phyloP scores from a whole-genome alignment of 2,888 invertebrate species.

The Crioceris asparagi region DNA sequence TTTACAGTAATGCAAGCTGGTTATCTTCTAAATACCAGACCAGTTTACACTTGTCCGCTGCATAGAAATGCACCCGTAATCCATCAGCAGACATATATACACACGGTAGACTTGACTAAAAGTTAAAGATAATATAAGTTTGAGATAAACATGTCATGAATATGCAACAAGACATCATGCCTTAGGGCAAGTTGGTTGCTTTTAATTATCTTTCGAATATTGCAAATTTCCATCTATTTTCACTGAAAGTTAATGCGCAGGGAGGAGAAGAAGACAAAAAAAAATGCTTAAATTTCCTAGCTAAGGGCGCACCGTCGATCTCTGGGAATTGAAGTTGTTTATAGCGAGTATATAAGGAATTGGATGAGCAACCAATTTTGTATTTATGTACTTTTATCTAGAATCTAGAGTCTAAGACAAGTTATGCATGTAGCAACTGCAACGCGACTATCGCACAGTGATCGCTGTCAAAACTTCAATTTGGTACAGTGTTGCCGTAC shows the following conservation, averaged over 20 bases:
- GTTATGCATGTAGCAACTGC: too few species aligned
- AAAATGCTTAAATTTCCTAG: slow-evolving; percentile 2
- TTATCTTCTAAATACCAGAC: slow-evolving; percentile 9
- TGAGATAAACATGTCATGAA: slow-evolving; percentile 37
- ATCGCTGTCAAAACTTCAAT: too few species aligned
- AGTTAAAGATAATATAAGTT: slow-evolving; percentile 39
- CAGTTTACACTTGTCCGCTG: slow-evolving; percentile 6
- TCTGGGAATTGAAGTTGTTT: too few species aligned
- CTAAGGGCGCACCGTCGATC: too few species aligned
- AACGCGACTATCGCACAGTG: too few species aligned
- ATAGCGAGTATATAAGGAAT: too few species aligned
- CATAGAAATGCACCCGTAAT: slow-evolving; percentile 20
- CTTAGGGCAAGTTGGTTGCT: slow-evolving; percentile 24
- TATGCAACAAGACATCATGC: slow-evolving; percentile 30
- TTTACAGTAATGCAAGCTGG: too few species aligned
- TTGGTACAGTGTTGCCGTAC: too few species aligned
- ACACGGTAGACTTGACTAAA: slow-evolving; percentile 30
- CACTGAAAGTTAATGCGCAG: slow-evolving; percentile 12
- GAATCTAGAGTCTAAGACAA: too few species aligned
- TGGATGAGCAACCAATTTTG: too few species aligned
- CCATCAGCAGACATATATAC: slow-evolving; percentile 21
- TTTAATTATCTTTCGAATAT: slow-evolving; percentile 30
- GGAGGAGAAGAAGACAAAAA: slow-evolving; percentile 4
- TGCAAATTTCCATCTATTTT: slow-evolving; percentile 25
- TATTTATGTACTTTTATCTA: too few species aligned